Evolutionary conservation across 2,888 invertebrate genomes (phyloP), one percentile per base, ranked within the genome.

Genomic region (Idaea straminata): DNA sequence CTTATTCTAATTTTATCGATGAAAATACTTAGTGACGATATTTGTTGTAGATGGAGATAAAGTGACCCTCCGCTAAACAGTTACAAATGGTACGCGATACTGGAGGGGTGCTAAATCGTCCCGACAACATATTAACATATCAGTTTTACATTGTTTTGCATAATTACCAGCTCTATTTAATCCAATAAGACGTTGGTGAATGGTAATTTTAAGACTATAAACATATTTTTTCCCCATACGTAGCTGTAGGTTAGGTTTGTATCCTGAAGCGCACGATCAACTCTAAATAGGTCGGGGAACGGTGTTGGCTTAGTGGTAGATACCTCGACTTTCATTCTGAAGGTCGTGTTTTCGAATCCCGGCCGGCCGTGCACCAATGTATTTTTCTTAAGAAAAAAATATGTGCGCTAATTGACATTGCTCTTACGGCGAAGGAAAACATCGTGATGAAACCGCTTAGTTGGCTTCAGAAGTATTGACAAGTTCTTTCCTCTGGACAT

Each of bases 91-190:
- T 59, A 84, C 77, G 70, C 73, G 76, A 80, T 83, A 77, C 73
- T 71, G 69, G 71, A 65, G 86, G 89, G 91, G 89, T 83, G 91
- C 88, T 91, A 89, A 92, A 91, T 91, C 89, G 91, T 87, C 88
- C 85, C 74, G 76, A 75, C 80, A 79, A 80, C 79, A 67, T 77
- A 91, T 92, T 92, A 87, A 87, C 91, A 91, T 91, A 90, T 87
- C 84, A 80, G 81, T 84, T 85, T 83, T 84, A 85, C 85, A 85
- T 85, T 83, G 80, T 84, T 90, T 88, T 85, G 82, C 87, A 88
- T 89, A 88, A 87, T 87, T 84, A 81, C 71, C 66, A 59, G 60
- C 67, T 62, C 59, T 65, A 66, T 67, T 68, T 65, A 68, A 68
- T 66, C 62, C 61, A 58, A 64, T 69, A 64, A 63, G 64, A 65